Evolutionary conservation across 2,888 invertebrate genomes (phyloP).

Genomic region (Drosophila colorata): DNA sequence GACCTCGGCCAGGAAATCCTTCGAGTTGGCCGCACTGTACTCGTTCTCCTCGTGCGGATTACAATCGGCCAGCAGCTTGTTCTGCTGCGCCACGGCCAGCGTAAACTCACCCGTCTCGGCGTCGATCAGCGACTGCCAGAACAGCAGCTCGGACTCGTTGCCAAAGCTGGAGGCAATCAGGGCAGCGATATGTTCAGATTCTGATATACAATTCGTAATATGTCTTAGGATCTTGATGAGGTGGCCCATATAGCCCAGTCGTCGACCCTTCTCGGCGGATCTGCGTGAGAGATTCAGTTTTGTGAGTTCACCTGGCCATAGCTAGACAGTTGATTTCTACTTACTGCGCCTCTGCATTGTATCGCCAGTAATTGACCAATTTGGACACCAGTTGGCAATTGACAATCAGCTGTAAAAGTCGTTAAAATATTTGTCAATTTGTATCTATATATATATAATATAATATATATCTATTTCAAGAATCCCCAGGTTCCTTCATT

Average conservation of each 20-base stretch:
- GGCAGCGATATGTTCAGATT: slow-evolving; percentile 86
- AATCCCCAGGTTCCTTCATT: too few species aligned
- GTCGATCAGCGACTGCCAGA: slow-evolving; percentile 85
- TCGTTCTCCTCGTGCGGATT: slow-evolving; percentile 83
- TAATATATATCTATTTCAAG: too few species aligned
- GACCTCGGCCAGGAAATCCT: slow-evolving; percentile 69
- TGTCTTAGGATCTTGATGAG: slow-evolving; percentile 88
- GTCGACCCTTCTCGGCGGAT: slow-evolving; percentile 86
- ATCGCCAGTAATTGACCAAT: slow-evolving; percentile 93
- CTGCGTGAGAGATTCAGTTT: slow-evolving; percentile 71
- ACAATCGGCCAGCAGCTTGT: slow-evolving; percentile 83
- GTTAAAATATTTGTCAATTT: too few species aligned
- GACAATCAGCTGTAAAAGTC: slow-evolving; percentile 88
- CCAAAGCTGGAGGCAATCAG: slow-evolving; percentile 86
- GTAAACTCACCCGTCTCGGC: slow-evolving; percentile 82
- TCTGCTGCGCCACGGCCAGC: slow-evolving; percentile 80
- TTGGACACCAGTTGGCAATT: slow-evolving; percentile 92
- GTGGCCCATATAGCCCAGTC: slow-evolving; percentile 89
- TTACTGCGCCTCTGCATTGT: slow-evolving; percentile 92
- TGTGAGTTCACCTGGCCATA: background rate
- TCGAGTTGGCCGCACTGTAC: slow-evolving; percentile 72
- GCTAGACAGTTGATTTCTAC: slow-evolving; percentile 79
- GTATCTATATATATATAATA: too few species aligned
- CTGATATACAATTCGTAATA: slow-evolving; percentile 85
- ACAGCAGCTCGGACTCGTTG: slow-evolving; percentile 86